Evolutionary conservation across 37 sponge, comb jelly and placozoan genomes (phyloP), one percentile per base, ranked within the genome.

Genomic region (Mnemiopsis leidyi): DNA sequence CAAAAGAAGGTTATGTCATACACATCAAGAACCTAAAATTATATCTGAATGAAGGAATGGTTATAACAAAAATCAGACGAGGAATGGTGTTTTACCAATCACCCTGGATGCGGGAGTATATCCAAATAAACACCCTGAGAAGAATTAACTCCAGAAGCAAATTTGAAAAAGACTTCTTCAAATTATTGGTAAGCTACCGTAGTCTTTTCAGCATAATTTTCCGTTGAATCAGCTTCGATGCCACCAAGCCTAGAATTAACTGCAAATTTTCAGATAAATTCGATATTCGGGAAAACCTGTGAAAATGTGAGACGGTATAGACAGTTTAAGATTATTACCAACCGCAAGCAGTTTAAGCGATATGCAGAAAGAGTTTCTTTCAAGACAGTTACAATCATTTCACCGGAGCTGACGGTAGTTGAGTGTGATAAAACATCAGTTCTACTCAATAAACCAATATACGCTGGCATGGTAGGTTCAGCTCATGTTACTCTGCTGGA

Each of bases 391-490:
- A 71, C 73, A 5, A 71, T 28, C 9, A 71, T 71, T n/a, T 23
- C 73, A 29, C 25, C 29, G 5, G 20, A 71, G 29, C 20, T 71
- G 20, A 24, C 23, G 25, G 73, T 71, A 71, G 21, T 71, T 23
- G 73, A 71, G 20, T 71, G 21, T 23, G 30, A 71, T 23, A 71
- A 71, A 71, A 26, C 25, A 71, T 28, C 29, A 71, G 73, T 71
- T 23, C 73, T 71, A 26, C 30, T 71, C 29, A 71, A 31, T 77
- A 77, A 77, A 77, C 79, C 79, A 0, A 77, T 77, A 31, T 77
- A 77, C 32, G 79, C 79, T 9, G 79, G 79, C 26, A 77, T 77
- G 79, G 79, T 77, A 77, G 1, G 79, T 77, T 32, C 34, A 33
- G 33, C n/a, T n/a, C n/a, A n/a, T n/a, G n/a, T n/a, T n/a, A n/a